These are phyloP conservation scores for Heteropelma amictum DNA, from an alignment of 2,888 invertebrate species.

Conservation along the genomic window DNA sequence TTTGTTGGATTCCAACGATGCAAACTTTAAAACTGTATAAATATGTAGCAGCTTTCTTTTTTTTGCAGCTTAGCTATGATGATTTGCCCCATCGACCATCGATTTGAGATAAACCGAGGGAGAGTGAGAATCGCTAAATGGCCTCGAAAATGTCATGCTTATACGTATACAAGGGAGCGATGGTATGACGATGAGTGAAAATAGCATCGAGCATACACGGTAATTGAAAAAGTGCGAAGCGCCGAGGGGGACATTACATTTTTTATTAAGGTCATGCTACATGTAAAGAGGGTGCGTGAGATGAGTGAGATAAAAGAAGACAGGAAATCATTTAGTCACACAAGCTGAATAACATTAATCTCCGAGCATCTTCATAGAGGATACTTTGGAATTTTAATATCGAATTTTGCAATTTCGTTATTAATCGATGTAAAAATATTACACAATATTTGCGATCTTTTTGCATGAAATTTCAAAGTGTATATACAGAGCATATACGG, in stretches of 20 bases:
- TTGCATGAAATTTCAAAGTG: too few species aligned
- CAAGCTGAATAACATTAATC: slow-evolving; percentile 62
- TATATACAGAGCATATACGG: too few species aligned
- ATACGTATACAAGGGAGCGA: slow-evolving; percentile 13
- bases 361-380: slow-evolving; percentile 4
- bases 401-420: too few species aligned
- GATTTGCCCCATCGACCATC: background rate
- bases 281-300: slow-evolving; percentile 47
- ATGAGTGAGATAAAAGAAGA: background rate
- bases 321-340: slow-evolving; percentile 55
- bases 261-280: slow-evolving; percentile 34
- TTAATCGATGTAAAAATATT: too few species aligned
- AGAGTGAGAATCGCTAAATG: background rate
- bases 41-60: background rate
- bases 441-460: too few species aligned
- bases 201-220: background rate
- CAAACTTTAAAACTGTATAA: too few species aligned
- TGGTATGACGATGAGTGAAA: slow-evolving; percentile 5
- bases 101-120: background rate
- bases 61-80: background rate
- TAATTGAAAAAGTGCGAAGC: background rate
- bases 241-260: slow-evolving; percentile 60
- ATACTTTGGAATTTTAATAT: slow-evolving; percentile 4
- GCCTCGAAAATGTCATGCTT: slow-evolving; percentile 3
- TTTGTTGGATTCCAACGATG: too few species aligned